These are phyloP conservation scores for Spea hammondii DNA, from an alignment of 2,797 vertebrate species.

Conservation along the genomic window DNA sequence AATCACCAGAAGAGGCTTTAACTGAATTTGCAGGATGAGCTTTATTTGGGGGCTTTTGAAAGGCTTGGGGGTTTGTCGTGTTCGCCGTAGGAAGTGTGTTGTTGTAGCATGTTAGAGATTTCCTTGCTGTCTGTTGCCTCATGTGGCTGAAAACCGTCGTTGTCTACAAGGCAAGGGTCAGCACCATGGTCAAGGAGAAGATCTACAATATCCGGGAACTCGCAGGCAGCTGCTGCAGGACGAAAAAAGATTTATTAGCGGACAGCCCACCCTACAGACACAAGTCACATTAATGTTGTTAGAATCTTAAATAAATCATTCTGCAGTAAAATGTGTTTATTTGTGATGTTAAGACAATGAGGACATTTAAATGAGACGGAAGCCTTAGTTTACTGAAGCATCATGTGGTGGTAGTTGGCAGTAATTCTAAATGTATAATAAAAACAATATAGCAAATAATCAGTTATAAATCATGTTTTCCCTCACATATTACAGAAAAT, in stretches of 20 bases:
- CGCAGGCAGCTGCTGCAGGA: slow-evolving; percentile 84
- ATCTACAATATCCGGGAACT: slow-evolving; percentile 91
- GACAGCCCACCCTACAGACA: not conserved
- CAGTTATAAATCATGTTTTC: too few relatives aligned
- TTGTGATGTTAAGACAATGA: too few relatives aligned
- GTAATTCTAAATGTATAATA: too few relatives aligned
- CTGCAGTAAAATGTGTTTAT: not conserved
- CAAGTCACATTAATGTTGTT: not conserved
- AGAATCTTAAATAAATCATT: slow-evolving; percentile 4
- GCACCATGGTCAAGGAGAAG: slow-evolving; percentile 85
- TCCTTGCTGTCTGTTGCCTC: slow-evolving; percentile 88
- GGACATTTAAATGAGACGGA: too few relatives aligned
- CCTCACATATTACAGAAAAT: too few relatives aligned
- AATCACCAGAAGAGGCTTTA: slow-evolving; percentile 1
- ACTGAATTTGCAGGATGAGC: slow-evolving; percentile 4
- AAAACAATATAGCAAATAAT: too few relatives aligned
- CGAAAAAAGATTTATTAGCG: slow-evolving; percentile 22
- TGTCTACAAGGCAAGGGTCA: slow-evolving; percentile 84
- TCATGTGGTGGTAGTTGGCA: too few relatives aligned
- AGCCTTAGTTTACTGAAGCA: too few relatives aligned
- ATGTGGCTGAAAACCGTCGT: slow-evolving; percentile 88
- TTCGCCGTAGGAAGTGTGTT: slow-evolving; percentile 62
- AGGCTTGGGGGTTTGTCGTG: slow-evolving; percentile 42
- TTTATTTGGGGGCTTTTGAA: slow-evolving; percentile 35
- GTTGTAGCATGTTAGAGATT: slow-evolving; percentile 80